Conservation (phyloP, 1,140 invertebrate species). For the Lordiphosa stackelbergi region DNA sequence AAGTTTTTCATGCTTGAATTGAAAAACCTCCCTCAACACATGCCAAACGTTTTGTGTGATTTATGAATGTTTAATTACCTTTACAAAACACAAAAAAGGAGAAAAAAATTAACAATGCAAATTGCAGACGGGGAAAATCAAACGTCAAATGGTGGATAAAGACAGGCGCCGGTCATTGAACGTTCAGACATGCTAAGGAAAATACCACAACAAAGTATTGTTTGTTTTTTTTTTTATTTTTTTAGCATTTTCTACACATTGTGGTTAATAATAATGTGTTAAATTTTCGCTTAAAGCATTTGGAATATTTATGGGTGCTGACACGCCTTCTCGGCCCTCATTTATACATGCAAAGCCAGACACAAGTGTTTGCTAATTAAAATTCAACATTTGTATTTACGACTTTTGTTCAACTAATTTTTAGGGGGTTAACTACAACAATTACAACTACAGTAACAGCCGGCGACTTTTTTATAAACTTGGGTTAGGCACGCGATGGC, state of each 20-base stretch:
- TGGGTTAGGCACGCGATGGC: conserved; percentile 56
- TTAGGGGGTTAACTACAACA: conserved; percentile 36
- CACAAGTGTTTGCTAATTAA: conserved; percentile 57
- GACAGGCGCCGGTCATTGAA: conserved; percentile 26
- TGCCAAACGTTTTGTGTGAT: conserved; percentile 31
- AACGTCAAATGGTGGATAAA: conserved; percentile 2
- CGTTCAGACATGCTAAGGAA: conserved; percentile 6
- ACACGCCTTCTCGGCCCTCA: neutral
- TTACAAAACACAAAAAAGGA: conserved; percentile 2
- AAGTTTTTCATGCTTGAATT: conserved; percentile 15
- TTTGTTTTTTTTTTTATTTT: neutral
- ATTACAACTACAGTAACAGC: conserved; percentile 13
- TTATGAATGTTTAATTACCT: conserved; percentile 39
- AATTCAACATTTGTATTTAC: conserved; percentile 56
- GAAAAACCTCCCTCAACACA: conserved; percentile 24
- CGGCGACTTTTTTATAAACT: conserved; percentile 39
- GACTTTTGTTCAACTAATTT: conserved; percentile 56
- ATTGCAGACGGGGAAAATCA: conserved; percentile 22
- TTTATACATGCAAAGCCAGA: conserved; percentile 11
- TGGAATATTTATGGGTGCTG: conserved; percentile 22
- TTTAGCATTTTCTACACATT: conserved; percentile 32
- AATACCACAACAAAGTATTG: conserved; percentile 8
- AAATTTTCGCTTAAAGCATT: conserved; percentile 47
- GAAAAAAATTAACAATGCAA: conserved; percentile 60
- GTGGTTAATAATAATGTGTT: conserved; percentile 47